phyloP scores from a whole-genome alignment of 2,888 invertebrate species.

The Mythimna loreyi region DNA sequence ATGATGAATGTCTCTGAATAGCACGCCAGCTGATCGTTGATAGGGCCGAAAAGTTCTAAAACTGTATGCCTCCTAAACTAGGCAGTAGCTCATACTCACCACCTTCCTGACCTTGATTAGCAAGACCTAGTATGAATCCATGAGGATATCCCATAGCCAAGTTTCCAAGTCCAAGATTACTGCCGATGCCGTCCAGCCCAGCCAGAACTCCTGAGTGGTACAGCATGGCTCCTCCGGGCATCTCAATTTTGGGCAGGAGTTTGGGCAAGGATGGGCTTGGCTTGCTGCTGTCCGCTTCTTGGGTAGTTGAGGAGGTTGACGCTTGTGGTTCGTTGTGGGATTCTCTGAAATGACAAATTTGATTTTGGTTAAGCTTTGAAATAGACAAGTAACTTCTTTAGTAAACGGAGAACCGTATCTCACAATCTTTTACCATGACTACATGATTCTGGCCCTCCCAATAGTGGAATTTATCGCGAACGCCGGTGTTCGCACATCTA shows the following conservation, averaged over 20 bases:
- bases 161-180: slow-evolving; percentile 84
- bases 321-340: slow-evolving; percentile 76
- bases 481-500: too few relatives aligned
- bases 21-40: too few relatives aligned
- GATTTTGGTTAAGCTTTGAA: background rate
- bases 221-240: slow-evolving; percentile 87
- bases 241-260: slow-evolving; percentile 82
- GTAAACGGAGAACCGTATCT: too few relatives aligned
- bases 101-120: slow-evolving; percentile 87
- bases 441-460: too few relatives aligned
- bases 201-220: slow-evolving; percentile 83
- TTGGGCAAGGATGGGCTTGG: slow-evolving; percentile 78
- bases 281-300: slow-evolving; percentile 85
- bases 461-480: too few relatives aligned
- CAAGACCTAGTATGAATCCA: slow-evolving; percentile 87
- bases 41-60: background rate
- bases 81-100: slow-evolving; percentile 70
- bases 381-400: too few relatives aligned
- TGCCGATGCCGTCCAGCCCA: slow-evolving; percentile 81
- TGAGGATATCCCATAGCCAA: slow-evolving; percentile 88
- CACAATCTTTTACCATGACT: too few relatives aligned
- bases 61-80: background rate
- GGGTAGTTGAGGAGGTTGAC: slow-evolving; percentile 82
- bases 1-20: too few relatives aligned
- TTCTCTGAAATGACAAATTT: slow-evolving; percentile 72